Evolutionary conservation across 2,797 vertebrate species (phyloP).

Genomic region (Bovichtus variegatus): DNA sequence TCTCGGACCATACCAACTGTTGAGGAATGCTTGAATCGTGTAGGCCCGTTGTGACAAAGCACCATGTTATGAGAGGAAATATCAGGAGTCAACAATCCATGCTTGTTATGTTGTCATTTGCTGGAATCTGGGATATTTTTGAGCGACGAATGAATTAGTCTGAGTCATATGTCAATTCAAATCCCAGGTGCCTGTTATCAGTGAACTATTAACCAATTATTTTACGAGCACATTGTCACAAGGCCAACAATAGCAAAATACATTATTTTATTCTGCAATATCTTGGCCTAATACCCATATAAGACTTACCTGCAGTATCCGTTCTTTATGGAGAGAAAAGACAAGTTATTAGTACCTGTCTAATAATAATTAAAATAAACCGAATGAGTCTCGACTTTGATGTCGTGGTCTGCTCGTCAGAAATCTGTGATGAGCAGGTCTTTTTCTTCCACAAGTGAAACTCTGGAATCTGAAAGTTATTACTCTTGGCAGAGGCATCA

Average conservation of each 20-base stretch:
- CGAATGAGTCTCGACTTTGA: no score
- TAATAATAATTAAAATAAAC: no score
- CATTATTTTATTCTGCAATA: background rate
- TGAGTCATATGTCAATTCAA: background rate
- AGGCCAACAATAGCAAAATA: background rate
- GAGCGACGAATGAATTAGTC: conserved; percentile 16
- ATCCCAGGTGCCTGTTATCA: background rate
- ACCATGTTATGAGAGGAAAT: background rate
- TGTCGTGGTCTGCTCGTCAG: no score
- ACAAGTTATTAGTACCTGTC: no score
- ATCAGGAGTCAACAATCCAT: background rate
- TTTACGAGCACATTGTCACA: background rate
- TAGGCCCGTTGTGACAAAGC: background rate
- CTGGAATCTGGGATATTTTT: conserved; percentile 21
- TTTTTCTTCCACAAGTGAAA: no score
- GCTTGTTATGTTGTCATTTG: background rate
- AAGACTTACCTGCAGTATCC: no score
- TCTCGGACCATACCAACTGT: background rate
- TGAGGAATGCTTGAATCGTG: background rate
- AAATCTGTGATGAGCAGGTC: no score
- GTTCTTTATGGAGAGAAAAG: no score
- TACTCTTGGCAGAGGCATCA: no score
- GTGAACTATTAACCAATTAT: background rate
- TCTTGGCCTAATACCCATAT: no score
- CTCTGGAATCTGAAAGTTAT: no score